Evolutionary conservation across 2,888 invertebrate species (phyloP), one percentile per base, ranked within the genome.

Genomic region (Acanthosoma haemorrhoidale): DNA sequence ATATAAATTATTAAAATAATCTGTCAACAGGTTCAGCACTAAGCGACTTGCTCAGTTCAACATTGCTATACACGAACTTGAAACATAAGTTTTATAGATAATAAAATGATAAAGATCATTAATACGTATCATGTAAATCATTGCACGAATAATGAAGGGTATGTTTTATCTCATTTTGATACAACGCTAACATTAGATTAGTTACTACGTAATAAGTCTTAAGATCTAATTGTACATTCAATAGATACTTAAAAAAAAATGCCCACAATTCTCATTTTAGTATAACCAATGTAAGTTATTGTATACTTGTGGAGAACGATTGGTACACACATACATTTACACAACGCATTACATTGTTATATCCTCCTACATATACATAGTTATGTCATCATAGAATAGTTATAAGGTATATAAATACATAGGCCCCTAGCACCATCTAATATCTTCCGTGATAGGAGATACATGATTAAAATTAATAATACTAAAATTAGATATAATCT

Each of bases 351-450:
- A 51, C 51, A 51, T 25, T 25, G 25, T n/a, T n/a, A n/a, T n/a
- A 51, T 51, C 51, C 51, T 21, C 51, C 51, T n/a, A n/a, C n/a
- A n/a, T n/a, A n/a, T n/a, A n/a, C 25, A 51, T 25, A 25, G n/a
- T 51, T 51, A n/a, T 51, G 4, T 2, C 1, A 21, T 25, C 21
- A n/a, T 51, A 51, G 29, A 51, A 51, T n/a, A 51, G 25, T 51
- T 25, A 51, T n/a, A 51, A 51, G 25, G 51, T 61, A 21, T 41
- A 6, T 61, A 18, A 61, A 61, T 61, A 34, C 21, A 36, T 61
- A 61, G 32, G n/a, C 36, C 61, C 61, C 61, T 61, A 61, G 61
- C 61, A 61, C 61, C 61, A 36, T 41, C n/a, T n/a, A n/a, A n/a
- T 61, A 61, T 61, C 61, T 21, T 38, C 61, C 18, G 18, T 38